Percentiles rank a stretch among this genome's conserved stretches.
phyloP scores from a whole-genome alignment of 2,797 vertebrate species.

The Rhodeus uyekii region DNA sequence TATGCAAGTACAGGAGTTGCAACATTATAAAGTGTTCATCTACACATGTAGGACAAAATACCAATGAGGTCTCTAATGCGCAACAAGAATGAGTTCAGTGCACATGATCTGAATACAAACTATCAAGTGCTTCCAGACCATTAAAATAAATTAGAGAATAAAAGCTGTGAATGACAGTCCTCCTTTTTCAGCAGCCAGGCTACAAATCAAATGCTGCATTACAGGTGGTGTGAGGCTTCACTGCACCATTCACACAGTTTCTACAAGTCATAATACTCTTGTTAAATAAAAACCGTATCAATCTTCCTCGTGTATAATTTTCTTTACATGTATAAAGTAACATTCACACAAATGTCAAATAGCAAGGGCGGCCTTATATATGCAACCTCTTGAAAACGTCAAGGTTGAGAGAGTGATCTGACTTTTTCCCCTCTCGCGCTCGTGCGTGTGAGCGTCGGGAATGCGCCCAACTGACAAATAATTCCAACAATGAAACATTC shows the following conservation, averaged over 20 bases:
- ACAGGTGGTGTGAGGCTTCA: slow-evolving; percentile 3
- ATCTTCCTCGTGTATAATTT: background rate
- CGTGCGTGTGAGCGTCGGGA: slow-evolving; percentile 48
- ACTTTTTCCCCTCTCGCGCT: slow-evolving; percentile 51
- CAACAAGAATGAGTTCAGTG: background rate
- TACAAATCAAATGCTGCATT: slow-evolving; percentile 23
- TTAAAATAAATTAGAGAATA: background rate
- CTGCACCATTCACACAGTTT: slow-evolving; percentile 20
- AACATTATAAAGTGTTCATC: background rate
- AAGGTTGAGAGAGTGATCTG: slow-evolving; percentile 71
- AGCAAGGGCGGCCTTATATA: slow-evolving; percentile 71
- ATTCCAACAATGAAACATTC: background rate
- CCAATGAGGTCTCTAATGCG: background rate
- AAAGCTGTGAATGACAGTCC: background rate
- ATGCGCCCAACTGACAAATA: slow-evolving; percentile 31
- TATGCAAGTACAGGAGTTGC: background rate
- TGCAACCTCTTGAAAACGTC: slow-evolving; percentile 60
- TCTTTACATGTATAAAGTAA: no score
- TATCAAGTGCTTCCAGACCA: background rate
- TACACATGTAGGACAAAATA: slow-evolving; percentile 11
- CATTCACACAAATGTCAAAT: slow-evolving; percentile 64
- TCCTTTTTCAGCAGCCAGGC: background rate
- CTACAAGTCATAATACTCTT: background rate
- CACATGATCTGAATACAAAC: background rate
- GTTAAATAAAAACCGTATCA: background rate